Percentiles rank a stretch among this genome's conserved stretches.
These are phyloP conservation scores for Burhinus bistriatus DNA, from an alignment of 2,113 vertebrate genomes.

Conservation along the genomic window DNA sequence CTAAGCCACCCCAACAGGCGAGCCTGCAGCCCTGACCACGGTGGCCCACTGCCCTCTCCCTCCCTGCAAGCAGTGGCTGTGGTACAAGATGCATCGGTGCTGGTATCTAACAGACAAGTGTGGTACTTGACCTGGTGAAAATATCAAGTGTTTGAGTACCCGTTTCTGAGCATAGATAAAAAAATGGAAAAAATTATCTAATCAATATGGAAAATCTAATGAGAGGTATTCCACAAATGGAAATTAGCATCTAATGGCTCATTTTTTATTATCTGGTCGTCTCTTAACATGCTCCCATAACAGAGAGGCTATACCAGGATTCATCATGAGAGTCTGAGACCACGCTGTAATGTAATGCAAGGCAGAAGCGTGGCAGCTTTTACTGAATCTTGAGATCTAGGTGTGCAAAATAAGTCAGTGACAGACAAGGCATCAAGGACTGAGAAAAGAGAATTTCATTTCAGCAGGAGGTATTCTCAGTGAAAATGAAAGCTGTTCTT, in stretches of 20 bases:
- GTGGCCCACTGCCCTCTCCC: neutral
- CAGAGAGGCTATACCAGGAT: neutral
- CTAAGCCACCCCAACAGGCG: rapidly evolving
- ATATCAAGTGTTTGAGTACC: neutral
- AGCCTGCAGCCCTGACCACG: rapidly evolving
- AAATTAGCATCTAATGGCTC: neutral
- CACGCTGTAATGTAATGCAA: neutral
- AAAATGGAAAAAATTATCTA: rapidly evolving
- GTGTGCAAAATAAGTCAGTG: conserved; percentile 32
- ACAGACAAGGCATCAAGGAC: conserved; percentile 24
- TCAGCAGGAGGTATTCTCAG: conserved; percentile 33
- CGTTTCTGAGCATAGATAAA: neutral
- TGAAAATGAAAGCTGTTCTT: conserved; percentile 48
- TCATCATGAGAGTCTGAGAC: neutral
- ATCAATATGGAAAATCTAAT: neutral
- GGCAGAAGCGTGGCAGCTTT: neutral
- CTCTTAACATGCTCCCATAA: neutral
- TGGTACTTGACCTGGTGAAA: neutral
- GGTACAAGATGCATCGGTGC: neutral
- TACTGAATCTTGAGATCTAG: neutral
- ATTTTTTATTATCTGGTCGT: neutral
- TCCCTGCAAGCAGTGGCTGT: neutral
- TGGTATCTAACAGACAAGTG: neutral
- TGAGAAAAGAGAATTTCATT: conserved; percentile 32
- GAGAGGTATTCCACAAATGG: neutral